Base-by-base conservation (phyloP, 2,113 vertebrate species). In the Ceuthmochares aereus region DNA sequence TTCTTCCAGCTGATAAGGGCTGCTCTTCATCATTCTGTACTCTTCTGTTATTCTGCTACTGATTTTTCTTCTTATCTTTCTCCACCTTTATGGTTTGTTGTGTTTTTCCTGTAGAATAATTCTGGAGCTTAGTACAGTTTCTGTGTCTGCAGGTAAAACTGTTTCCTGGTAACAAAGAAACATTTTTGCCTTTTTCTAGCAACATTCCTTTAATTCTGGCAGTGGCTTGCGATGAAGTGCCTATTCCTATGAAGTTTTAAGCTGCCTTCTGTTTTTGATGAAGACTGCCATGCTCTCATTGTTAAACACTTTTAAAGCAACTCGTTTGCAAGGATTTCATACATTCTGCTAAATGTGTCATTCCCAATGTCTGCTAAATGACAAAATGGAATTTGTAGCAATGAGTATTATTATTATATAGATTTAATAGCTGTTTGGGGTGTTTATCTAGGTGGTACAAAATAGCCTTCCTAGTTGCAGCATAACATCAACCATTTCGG, bases 71-170 rank as follows among this genome's bases (percentile, higher is more conserved):
- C 81, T 96, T 96, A 42, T 96, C 74, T 82, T 90, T 93, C 79
- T 96, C 89, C 16, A 62, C 27, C 70, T 95, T 94, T 34, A 77
- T 45, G 13, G 12, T 51, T 25, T 51, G 23, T 75, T 5, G 7
- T 59, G 95, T 93, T 67, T 75, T 95, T 96, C 91, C 73, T 92
- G 77, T 95, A 68, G 70, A 30, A 56, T 87, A 92, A 76, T 85
- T 89, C 76, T 93, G 94, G 88, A 97, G 85, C 87, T 97, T 95
- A 87, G 96, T 91, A 87, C 52, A 69, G 52, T 94, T 56, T 59
- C 96, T 91, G 68, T 96, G 95, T 95, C 97, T 97, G 95, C 96
- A 97, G 91, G 96, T 84, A 91, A 97, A 91, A 76, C 80, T 77
- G 47, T 43, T 85, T 30, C 83, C 87, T 58, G 87, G 54, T 37